Evolutionary conservation across 2,113 vertebrate species (phyloP).

Genomic region (Sinocyclocheilus anophthalmus): DNA sequence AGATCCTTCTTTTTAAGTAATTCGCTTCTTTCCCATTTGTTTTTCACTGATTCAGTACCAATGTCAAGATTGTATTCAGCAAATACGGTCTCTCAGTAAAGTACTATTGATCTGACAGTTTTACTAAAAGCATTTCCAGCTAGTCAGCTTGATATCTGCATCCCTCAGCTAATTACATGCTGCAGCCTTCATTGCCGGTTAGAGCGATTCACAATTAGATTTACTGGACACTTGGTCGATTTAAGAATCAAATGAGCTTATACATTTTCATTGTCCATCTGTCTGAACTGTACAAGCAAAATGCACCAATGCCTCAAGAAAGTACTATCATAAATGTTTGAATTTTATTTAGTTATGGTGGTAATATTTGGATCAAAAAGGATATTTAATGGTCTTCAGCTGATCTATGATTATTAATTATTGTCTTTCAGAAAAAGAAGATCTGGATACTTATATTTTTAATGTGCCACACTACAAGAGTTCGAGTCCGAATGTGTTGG

Average conservation of each 20-base stretch:
- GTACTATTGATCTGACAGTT: background rate
- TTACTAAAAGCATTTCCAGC: background rate
- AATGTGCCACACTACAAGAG: slow-evolving; percentile 60
- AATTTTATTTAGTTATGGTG: background rate
- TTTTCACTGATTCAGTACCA: slow-evolving; percentile 3
- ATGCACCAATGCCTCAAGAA: background rate
- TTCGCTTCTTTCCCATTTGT: background rate
- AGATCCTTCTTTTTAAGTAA: background rate
- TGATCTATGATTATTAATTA: background rate
- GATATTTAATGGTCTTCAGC: background rate
- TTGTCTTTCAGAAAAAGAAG: slow-evolving; percentile 85
- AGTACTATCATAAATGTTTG: background rate
- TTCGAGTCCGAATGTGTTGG: slow-evolving; percentile 56
- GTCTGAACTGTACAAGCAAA: background rate
- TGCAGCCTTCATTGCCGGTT: background rate
- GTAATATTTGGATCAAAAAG: background rate
- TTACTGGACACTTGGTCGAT: background rate
- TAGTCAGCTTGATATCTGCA: background rate
- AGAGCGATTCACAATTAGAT: background rate
- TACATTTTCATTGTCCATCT: background rate
- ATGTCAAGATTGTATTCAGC: background rate
- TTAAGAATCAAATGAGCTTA: background rate
- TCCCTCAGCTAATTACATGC: background rate
- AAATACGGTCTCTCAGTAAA: background rate
- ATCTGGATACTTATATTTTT: slow-evolving; percentile 85